Evolutionary conservation across 1,140 invertebrate species (phyloP), one percentile per base, ranked within the genome.

Genomic region (Oryctes rhinoceros): DNA sequence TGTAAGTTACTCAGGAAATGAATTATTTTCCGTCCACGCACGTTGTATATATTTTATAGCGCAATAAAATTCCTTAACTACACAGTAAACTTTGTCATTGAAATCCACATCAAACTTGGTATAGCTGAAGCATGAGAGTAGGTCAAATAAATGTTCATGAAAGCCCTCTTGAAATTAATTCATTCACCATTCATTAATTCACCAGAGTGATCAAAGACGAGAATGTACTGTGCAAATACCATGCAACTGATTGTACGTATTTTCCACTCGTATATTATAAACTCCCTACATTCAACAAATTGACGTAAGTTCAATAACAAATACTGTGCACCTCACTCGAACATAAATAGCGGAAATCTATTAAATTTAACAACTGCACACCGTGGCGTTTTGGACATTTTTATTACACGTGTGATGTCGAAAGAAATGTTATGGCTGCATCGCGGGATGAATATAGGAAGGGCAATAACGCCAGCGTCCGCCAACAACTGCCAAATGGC

Each of bases 351-450:
- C 1, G 65, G 20, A 71, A 71, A 71, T 71, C 65, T 71, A 71
- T 71, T 71, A 71, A 71, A 71, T 71, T 71, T 71, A 71, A 24
- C 65, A 71, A 71, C 65, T 35, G 65, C 7, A 1, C 65, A 30
- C 65, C 35, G 65, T 39, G 20, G 35, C n/a, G 5, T 9, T 71
- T 30, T 37, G 35, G 35, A 13, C 65, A 71, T 71, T 71, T 71
- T 71, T 71, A 71, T 71, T 71, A 10, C 65, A 37, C 65, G 65
- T 20, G 4, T 3, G 11, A 71, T 71, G 65, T 35, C 65, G 65
- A 71, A 71, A 71, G n/a, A 71, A 71, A 71, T 71, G n/a, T 71
- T 71, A 71, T 37, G 65, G 6, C 20, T 71, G 24, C 65, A 30
- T 6, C 15, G 13, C 20, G 20, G 20, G 65, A 71, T 71, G 35